Conservation (phyloP, 2,888 invertebrate genomes). For the Sesia apiformis region DNA sequence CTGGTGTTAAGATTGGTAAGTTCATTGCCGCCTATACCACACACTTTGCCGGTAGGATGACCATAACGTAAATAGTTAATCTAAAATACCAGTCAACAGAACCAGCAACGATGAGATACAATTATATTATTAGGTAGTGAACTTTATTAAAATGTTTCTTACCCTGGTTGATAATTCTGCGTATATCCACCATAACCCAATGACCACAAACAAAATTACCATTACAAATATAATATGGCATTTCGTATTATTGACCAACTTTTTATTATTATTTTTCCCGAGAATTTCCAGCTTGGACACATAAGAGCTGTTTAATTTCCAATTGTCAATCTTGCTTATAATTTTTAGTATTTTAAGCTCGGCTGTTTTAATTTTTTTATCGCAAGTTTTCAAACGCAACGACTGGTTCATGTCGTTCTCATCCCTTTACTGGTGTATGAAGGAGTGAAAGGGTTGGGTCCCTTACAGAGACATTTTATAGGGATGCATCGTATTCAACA, state of each 20-base stretch:
- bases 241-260: constrained; percentile 5
- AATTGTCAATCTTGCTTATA: constrained; percentile 40
- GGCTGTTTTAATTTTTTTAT: constrained; percentile 48
- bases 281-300: constrained; percentile 30
- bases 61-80: too few species aligned
- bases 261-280: constrained; percentile 4
- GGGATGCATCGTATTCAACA: background rate
- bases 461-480: constrained; percentile 28
- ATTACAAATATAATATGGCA: constrained; percentile 4
- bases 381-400: constrained; percentile 30
- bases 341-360: constrained; percentile 51
- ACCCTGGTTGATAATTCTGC: constrained; percentile 23
- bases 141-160: background rate
- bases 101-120: too few species aligned
- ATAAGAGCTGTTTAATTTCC: constrained; percentile 35
- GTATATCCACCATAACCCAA: constrained; percentile 24
- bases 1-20: too few species aligned
- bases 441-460: constrained; percentile 20
- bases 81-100: too few species aligned
- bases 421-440: background rate
- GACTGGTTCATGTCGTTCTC: constrained; percentile 31
- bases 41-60: too few species aligned
- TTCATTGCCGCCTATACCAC: too few species aligned
- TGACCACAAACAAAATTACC: constrained; percentile 12
- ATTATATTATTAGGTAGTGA: too few species aligned